These are phyloP conservation scores for Beroe forskalii DNA, from an alignment of 37 sponge, comb jelly and placozoan species.

Conservation along the genomic window DNA sequence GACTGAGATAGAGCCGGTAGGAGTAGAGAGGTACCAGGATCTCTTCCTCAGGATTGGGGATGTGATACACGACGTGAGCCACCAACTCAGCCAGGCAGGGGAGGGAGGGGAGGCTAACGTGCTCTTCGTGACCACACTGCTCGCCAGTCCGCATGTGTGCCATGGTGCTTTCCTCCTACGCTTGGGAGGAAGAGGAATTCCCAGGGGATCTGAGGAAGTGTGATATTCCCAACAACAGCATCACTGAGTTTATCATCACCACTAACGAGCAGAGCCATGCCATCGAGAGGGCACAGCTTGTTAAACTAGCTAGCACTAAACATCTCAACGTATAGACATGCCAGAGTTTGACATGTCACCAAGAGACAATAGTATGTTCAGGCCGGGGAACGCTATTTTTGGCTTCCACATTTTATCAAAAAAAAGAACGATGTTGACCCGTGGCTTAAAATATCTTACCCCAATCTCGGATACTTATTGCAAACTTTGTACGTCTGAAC, in stretches of 20 bases:
- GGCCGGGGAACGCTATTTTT: no score
- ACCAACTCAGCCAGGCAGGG: background rate
- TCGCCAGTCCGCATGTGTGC: slow-evolving; percentile 38
- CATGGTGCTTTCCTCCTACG: slow-evolving; percentile 30
- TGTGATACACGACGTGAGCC: background rate
- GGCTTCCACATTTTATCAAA: no score
- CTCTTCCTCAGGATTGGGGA: slow-evolving; percentile 6
- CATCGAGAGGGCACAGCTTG: slow-evolving; percentile 1
- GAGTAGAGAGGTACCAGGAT: slow-evolving; percentile 36
- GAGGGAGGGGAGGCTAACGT: background rate
- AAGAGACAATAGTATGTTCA: no score
- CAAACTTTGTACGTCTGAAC: no score
- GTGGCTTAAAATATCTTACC: no score
- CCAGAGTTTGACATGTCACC: no score
- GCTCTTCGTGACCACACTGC: slow-evolving; percentile 46
- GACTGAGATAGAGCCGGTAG: slow-evolving; percentile 9
- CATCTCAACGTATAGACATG: slow-evolving; percentile 21
- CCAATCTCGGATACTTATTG: no score
- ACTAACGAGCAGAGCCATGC: background rate
- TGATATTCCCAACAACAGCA: slow-evolving; percentile 57
- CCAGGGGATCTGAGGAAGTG: slow-evolving; percentile 1
- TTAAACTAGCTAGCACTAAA: slow-evolving; percentile 37
- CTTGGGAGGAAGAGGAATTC: background rate
- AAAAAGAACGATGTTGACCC: no score
- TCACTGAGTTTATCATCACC: slow-evolving; percentile 23